Base-by-base conservation (phyloP, 2,888 invertebrate genomes). In the Pollenia amentaria region DNA sequence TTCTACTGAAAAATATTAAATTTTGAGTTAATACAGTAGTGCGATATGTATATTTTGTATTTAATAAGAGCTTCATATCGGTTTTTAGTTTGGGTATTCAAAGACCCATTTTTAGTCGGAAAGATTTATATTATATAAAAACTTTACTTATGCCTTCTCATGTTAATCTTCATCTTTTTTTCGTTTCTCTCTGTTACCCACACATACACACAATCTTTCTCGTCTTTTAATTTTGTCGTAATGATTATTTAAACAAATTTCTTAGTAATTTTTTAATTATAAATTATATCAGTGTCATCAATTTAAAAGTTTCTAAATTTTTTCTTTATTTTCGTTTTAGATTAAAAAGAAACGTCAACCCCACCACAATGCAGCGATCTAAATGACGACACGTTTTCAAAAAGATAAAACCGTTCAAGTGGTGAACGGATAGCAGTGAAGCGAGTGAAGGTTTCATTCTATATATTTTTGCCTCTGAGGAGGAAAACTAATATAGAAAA, bases 301-400 rank as follows among this genome's bases (percentile, higher is more conserved):
- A 77, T 55, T 57, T 21, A 16, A 3, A 40, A 16, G 6, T 9
- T n/a, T 16, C 9, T 18, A 6, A 21, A 77, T 77, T 42, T 69
- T 69, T 21, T 72, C 29, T 8, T 46, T 60, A 2, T 40, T 86
- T 44, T 88, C 53, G 57, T 91, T 90, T 67, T 89, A 91, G 91
- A 87, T 89, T 67, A 67, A 65, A 46, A 79, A 42, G 51, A 7
- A 88, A 88, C 62, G 14, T 14, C 29, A 21, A 18, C 4, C 42
- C 8, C 44, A 65, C 53, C 89, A 91, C 88, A 87, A 92, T 92
- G 92, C 91, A 89, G 89, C 91, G 90, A 88, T 89, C 91, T 88
- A 92, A 92, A 92, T 92, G 92, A 92, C 89, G 84, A 79, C 86
- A 85, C 88, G 78, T 67, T 79, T 57, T 29, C 18, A 21, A 62